Base-by-base conservation (phyloP, 1,140 invertebrate species). In the Dufourea novaeangliae region DNA sequence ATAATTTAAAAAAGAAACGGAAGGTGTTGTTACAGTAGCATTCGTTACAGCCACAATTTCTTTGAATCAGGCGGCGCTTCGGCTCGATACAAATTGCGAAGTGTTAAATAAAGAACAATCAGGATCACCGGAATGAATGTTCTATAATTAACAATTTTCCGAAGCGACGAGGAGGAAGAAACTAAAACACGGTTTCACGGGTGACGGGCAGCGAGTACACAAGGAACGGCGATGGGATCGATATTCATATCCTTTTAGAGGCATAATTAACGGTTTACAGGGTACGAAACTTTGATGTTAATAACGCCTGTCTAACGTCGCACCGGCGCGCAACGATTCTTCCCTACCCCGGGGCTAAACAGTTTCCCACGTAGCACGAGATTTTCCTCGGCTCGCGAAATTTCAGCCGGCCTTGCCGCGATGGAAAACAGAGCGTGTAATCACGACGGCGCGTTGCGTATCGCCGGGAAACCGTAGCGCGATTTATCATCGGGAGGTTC, bases 391-490 rank as follows among this genome's bases (percentile, higher is more conserved):
- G 17, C 34, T 34, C n/a, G 57, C 27, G 20, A 72, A 63, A 27
- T 46, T 39, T 20, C 61, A 3, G 39, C 44, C 34, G 8, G n/a
- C 64, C 12, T 63, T 22, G 27, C 70, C 59, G 71, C n/a, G 71
- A 73, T 73, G 46, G 46, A 73, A 73, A 73, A 73, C 71, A 64
- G 71, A 73, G 71, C 71, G 61, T 54, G 71, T 66, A 73, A 73
- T 62, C 61, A 29, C 71, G 22, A 32, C 25, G 6, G 32, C 25
- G 46, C 14, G 69, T 54, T 68, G 25, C 54, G 20, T 41, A 29
- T 64, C 44, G 57, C 52, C n/a, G 25, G 59, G 73, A 68, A n/a
- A 44, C 29, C 52, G 37, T 57, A n/a, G n/a, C n/a, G 29, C 37
- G 59, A 54, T 75, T 75, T 57, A 75, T 75, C 67, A 75, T 75